Conservation (phyloP, 2,797 vertebrate genomes). For the Hydrophis major region DNA sequence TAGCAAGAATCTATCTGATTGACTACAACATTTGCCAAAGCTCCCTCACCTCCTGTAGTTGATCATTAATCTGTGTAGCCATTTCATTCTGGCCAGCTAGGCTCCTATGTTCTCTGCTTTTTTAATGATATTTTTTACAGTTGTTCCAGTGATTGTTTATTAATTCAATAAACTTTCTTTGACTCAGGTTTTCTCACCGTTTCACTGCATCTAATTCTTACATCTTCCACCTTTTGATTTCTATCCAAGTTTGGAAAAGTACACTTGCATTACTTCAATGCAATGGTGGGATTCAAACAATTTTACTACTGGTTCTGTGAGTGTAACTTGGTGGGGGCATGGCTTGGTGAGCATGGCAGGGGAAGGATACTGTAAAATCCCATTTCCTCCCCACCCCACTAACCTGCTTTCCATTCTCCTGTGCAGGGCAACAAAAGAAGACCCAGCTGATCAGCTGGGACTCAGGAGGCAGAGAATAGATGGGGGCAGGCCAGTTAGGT, state of each 20-base stretch:
- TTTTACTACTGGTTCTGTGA: too few species aligned
- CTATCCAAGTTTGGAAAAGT: neutral
- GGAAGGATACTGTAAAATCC: too few species aligned
- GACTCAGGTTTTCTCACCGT: neutral
- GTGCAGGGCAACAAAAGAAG: too few species aligned
- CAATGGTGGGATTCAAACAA: too few species aligned
- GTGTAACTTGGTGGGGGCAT: too few species aligned
- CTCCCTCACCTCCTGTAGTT: neutral
- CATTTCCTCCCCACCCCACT: too few species aligned
- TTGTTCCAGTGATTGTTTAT: neutral
- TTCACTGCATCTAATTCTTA: neutral
- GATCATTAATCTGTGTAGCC: neutral
- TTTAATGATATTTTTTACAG: neutral
- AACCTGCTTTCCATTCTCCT: too few species aligned
- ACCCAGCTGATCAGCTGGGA: too few species aligned
- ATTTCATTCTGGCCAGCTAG: neutral
- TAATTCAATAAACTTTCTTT: neutral
- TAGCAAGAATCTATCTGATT: neutral
- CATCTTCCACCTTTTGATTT: neutral
- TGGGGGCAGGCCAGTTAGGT: too few species aligned
- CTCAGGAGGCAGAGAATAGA: too few species aligned
- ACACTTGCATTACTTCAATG: neutral
- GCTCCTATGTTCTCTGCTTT: neutral
- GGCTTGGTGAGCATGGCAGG: too few species aligned
- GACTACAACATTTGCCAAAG: neutral